phyloP scores from a whole-genome alignment of 1,140 invertebrate genomes.

The Bombus difficillimus region DNA sequence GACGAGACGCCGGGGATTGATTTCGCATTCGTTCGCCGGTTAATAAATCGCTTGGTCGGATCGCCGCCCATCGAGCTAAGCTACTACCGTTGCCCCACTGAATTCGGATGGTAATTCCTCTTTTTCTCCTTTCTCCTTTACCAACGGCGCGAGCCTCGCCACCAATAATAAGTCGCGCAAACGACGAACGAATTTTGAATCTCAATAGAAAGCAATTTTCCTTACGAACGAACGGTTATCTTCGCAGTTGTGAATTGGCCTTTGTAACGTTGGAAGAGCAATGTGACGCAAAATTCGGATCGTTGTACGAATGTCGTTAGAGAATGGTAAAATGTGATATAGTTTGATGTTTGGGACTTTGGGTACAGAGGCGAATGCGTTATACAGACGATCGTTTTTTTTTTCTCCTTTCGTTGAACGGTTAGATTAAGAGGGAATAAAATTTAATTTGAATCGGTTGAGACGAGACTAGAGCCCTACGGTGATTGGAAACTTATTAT shows the following conservation, averaged over 20 bases:
- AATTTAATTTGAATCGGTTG: background rate
- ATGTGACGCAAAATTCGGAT: slow-evolving; percentile 34
- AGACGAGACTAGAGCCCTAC: background rate
- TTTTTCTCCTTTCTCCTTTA: background rate
- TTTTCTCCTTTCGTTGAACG: background rate
- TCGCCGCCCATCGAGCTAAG: slow-evolving; percentile 31
- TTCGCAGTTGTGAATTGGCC: background rate
- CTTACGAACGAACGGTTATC: slow-evolving; percentile 9
- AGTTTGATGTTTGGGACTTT: background rate
- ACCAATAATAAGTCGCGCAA: slow-evolving; percentile 17
- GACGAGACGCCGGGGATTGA: slow-evolving; percentile 9
- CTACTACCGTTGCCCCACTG: background rate
- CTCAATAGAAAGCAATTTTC: slow-evolving; percentile 47
- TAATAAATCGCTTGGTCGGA: slow-evolving; percentile 35
- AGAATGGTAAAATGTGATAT: too few relatives aligned
- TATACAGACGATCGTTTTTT: background rate
- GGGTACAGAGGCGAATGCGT: background rate
- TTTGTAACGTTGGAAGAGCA: slow-evolving; percentile 13
- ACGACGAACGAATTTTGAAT: slow-evolving; percentile 40
- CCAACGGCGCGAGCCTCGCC: background rate
- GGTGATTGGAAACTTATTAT: background rate
- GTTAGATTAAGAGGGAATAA: background rate
- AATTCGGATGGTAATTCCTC: slow-evolving; percentile 40
- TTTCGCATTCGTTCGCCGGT: slow-evolving; percentile 14
- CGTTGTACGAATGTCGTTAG: background rate